phyloP scores from a whole-genome alignment of 1,140 invertebrate species.

The Pseudomyrmex concolor region DNA sequence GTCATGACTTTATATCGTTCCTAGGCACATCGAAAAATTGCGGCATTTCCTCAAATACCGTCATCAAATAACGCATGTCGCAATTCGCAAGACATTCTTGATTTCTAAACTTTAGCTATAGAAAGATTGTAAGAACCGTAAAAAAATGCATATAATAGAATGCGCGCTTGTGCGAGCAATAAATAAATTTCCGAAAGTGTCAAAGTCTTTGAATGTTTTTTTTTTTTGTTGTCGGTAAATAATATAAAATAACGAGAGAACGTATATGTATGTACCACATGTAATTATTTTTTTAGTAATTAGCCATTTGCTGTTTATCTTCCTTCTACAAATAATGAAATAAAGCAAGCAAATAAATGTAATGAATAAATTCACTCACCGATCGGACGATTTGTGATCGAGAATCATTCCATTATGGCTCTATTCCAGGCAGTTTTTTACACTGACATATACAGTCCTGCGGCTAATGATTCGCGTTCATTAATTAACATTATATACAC shows the following conservation, averaged over 20 bases:
- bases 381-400: not conserved
- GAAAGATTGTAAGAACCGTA: not conserved
- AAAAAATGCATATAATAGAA: not conserved
- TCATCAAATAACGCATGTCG: constrained; percentile 30
- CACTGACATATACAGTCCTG: too few species aligned
- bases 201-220: too few species aligned
- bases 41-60: not conserved
- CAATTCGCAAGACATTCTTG: not conserved
- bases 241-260: too few species aligned
- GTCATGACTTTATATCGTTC: constrained; percentile 8
- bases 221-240: too few species aligned
- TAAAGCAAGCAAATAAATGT: too few species aligned
- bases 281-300: too few species aligned
- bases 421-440: too few species aligned
- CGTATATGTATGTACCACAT: too few species aligned
- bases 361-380: constrained; percentile 15
- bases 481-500: too few species aligned
- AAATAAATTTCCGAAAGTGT: not conserved
- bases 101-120: not conserved
- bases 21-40: not conserved
- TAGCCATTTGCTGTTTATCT: too few species aligned
- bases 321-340: not conserved
- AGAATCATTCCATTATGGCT: too few species aligned
- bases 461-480: too few species aligned
- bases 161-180: not conserved